Evolutionary conservation across 2,888 invertebrate genomes (phyloP).

Genomic region (Hydrotaea diabolus): DNA sequence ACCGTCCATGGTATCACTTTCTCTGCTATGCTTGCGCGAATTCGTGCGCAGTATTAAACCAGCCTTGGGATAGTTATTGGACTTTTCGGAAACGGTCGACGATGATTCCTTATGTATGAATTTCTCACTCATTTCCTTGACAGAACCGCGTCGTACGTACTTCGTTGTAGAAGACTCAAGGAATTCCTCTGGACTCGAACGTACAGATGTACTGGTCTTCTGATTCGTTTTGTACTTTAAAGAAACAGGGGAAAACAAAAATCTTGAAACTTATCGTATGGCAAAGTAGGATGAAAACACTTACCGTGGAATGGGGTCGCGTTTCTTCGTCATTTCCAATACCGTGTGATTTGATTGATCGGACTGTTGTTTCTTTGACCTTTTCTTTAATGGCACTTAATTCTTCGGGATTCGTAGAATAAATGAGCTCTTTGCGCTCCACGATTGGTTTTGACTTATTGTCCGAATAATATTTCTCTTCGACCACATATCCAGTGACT

Average conservation of each 20-base stretch:
- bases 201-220: slow-evolving; percentile 21
- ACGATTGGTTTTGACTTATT: slow-evolving; percentile 87
- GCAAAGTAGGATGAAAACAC: neutral
- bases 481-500: slow-evolving; percentile 88
- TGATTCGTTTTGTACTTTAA: slow-evolving; percentile 8
- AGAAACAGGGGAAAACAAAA: neutral
- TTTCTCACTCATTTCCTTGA: slow-evolving; percentile 90
- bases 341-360: neutral
- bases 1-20: slow-evolving; percentile 45
- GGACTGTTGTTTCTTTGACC: slow-evolving; percentile 42
- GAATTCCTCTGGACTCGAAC: slow-evolving; percentile 64
- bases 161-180: slow-evolving; percentile 67
- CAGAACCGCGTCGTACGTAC: slow-evolving; percentile 86
- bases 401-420: slow-evolving; percentile 84
- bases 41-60: slow-evolving; percentile 86
- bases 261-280: neutral
- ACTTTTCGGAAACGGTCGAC: slow-evolving; percentile 74
- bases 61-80: slow-evolving; percentile 85
- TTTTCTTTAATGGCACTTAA: slow-evolving; percentile 72
- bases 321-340: neutral
- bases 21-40: slow-evolving; percentile 73
- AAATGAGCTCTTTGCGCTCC: slow-evolving; percentile 86
- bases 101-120: slow-evolving; percentile 85
- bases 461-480: slow-evolving; percentile 86
- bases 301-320: neutral